Base-by-base conservation (phyloP, 2,113 vertebrate genomes). In the Rattus rattus region DNA sequence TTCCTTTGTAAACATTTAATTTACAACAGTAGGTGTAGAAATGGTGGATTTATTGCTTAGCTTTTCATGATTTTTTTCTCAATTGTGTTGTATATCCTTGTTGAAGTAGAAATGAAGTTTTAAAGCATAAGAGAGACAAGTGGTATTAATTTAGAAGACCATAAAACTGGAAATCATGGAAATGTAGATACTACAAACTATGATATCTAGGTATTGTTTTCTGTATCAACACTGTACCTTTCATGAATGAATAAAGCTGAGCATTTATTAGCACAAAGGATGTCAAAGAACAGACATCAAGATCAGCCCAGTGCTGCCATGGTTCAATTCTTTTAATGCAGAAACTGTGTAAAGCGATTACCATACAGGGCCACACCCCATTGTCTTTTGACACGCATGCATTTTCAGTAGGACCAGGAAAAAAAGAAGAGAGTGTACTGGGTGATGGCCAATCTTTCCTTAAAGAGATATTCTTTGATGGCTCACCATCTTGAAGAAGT, bases 391-490 rank as follows among this genome's bases (percentile, higher is more conserved):
- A 88, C 85, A 26, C 36, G 5, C 77, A 67, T 63, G 1, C 22
- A 65, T 49, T 96, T 80, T 93, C 13, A 92, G 1, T 16, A 28
- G 43, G 39, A 52, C 22, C 1, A 36, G 3, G n/a, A 43, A 5
- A 0, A 3, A 17, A 6, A 1, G 2, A 22, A n/a, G 0, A 8
- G 1, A 70, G 7, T 30, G 24, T 30, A 1, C 30, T 7, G 20
- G 20, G 22, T 9, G 14, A 59, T 11, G 76, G 1, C 6, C 56
- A 76, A 43, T 26, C 16, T 97, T 77, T 96, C 54, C 75, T 96
- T 88, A 96, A 94, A 94, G 76, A 95, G 94, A 97, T 96, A 93
- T 49, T 67, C 5, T 70, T 93, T n/a, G 59, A 92, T 87, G n/a
- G 11, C 30, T n/a, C 30, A 83, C 30, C 8, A 26, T 65, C 39